Conservation (phyloP, 1,140 invertebrate species). For the Hyphantria cunea region DNA sequence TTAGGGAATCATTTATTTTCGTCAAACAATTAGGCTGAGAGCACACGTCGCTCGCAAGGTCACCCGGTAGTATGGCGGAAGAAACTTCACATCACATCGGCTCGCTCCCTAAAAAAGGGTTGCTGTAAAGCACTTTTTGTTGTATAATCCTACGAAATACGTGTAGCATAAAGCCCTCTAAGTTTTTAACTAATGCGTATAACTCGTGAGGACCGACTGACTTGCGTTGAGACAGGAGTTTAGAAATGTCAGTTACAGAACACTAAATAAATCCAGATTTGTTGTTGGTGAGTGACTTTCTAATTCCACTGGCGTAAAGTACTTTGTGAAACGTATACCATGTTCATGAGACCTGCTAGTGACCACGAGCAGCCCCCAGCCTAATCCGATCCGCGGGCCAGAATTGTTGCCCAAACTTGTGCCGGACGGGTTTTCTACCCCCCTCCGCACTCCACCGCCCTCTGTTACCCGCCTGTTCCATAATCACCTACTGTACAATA, state of each 20-base stretch:
- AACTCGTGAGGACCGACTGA: constrained; percentile 49
- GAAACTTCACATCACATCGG: constrained; percentile 65
- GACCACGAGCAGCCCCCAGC: constrained; percentile 58
- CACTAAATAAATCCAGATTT: constrained; percentile 75
- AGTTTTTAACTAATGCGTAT: constrained; percentile 54
- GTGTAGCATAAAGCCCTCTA: constrained; percentile 39
- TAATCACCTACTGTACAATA: constrained; percentile 60
- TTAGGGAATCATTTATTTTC: constrained; percentile 77
- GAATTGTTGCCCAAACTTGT: constrained; percentile 65
- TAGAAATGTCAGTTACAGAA: constrained; percentile 73
- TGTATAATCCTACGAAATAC: constrained; percentile 65
- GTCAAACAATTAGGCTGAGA: constrained; percentile 71
- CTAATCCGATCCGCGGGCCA: constrained; percentile 70
- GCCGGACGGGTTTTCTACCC: constrained; percentile 38
- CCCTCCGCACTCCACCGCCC: constrained; percentile 19
- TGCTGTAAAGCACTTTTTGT: constrained; percentile 64
- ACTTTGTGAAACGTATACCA: constrained; percentile 78
- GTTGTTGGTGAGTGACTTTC: constrained; percentile 75
- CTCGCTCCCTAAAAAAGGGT: constrained; percentile 55
- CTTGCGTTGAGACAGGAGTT: constrained; percentile 51
- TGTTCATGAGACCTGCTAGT: constrained; percentile 68
- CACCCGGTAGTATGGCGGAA: constrained; percentile 49
- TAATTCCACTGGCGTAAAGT: constrained; percentile 68
- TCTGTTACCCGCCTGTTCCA: constrained; percentile 50
- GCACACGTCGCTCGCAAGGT: constrained; percentile 50